Evolutionary conservation across 1,140 invertebrate genomes (phyloP), one percentile per base, ranked within the genome.

Genomic region (Papilio xuthus): DNA sequence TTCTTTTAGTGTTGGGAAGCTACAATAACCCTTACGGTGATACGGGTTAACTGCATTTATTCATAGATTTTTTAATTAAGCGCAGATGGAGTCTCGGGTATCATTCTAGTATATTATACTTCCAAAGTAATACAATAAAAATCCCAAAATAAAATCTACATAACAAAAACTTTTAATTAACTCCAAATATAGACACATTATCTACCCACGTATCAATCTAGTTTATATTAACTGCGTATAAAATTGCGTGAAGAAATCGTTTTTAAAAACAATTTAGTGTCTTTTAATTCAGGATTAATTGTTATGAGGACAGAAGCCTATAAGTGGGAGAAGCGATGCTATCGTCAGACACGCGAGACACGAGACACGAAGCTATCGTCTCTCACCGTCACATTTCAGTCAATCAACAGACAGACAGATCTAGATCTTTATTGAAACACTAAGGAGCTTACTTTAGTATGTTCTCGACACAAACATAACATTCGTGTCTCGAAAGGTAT

Each of bases 361-460:
- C 73, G 26, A 50, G 28, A 41, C 50, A 75, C 73, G 47, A 50
- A 56, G 50, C 13, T 50, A 42, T 56, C 50, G 72, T 37, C 18
- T 73, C 47, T 20, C 53, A 4, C n/a, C 53, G 50, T 76, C 50
- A 60, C 50, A 76, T 37, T 75, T 75, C 73, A 74, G 72, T 74
- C 72, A 75, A 75, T 75, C 73, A 75, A 56, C 12, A 7, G 13
- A 9, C 44, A 7, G 44, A 41, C 23, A 75, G 47, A 75, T 75
- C 44, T 75, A 75, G 73, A 75, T 75, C 73, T 75, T 56, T 75
- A 75, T 53, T 42, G 71, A 73, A 73, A 73, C 71, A 73, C 44
- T 73, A 73, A 73, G 71, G 71, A 50, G 71, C 71, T 73, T 73
- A 73, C 41, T 70, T 70, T 70, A 70, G 1, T 28, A 23, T 23